Base-by-base conservation (phyloP, 2,113 vertebrate genomes). In the Oreotrochilus melanogaster region DNA sequence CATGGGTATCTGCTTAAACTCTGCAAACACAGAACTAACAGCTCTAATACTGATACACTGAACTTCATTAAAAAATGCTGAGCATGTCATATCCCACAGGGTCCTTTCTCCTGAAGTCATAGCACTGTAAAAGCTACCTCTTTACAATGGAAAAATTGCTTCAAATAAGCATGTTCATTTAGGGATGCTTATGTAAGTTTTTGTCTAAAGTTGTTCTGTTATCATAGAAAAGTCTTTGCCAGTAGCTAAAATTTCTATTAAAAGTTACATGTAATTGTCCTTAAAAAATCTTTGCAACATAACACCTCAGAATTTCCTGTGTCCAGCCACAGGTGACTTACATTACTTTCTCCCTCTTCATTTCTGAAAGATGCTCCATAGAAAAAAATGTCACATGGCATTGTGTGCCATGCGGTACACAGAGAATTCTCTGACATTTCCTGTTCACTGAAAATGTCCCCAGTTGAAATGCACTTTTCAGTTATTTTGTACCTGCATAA, bases 211-310 rank as follows among this genome's bases (percentile, higher is more conserved):
- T 67, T 89, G 30, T 24, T 65, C 66, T 69, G 53, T 53, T 89
- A 95, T 81, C 76, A 57, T 16, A 62, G 31, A 89, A 22, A 1
- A 51, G 31, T 37, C 35, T 85, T 84, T 54, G 37, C 61, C 58
- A 91, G 50, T 85, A 92, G 95, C 86, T 84, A 88, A 92, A 85
- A 89, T 61, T 62, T 79, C 22, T 60, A 17, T 53, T 92, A 93
- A 72, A 57, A 6, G 6, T 28, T 58, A 66, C 80, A 76, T 1
- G 1, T 43, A 84, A 48, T 51, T 70, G 56, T 60, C 24, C 53
- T 75, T 75, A 69, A 95, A 91, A 92, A 91, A 87, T 81, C 69
- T 81, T 92, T 91, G 5, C 25, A 33, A n/a, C n/a, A n/a, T n/a
- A n/a, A 57, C 16, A 28, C 14, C 87, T 83, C 60, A 74, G 60